phyloP scores from a whole-genome alignment of 2,113 vertebrate species.

The Ornithorhynchus anatinus region DNA sequence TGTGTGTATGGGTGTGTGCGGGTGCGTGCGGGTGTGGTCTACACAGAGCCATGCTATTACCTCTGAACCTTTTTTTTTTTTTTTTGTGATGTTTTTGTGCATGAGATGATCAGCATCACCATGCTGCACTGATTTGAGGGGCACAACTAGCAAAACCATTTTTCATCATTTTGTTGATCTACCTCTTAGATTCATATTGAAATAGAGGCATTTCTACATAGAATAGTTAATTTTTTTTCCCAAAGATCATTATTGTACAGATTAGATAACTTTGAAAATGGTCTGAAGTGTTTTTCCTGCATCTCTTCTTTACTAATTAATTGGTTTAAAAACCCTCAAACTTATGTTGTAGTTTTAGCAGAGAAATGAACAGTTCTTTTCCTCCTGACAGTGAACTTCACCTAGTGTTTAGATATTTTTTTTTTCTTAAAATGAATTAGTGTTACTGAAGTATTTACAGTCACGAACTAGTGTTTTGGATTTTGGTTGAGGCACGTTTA shows the following conservation, averaged over 20 bases:
- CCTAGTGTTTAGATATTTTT: conserved; percentile 78
- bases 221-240: conserved; percentile 74
- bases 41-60: conserved; percentile 85
- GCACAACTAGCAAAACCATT: conserved; percentile 84
- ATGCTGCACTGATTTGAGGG: conserved; percentile 85
- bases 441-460: conserved; percentile 74
- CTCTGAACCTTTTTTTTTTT: conserved; percentile 82
- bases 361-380: conserved; percentile 79
- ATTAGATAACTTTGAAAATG: conserved; percentile 84
- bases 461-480: conserved; percentile 78
- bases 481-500: conserved; percentile 78
- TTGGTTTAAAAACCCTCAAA: conserved; percentile 80
- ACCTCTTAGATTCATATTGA: conserved; percentile 91
- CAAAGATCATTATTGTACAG: conserved; percentile 82
- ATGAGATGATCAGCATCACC: conserved; percentile 79
- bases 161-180: conserved; percentile 90
- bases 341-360: conserved; percentile 83
- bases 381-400: conserved; percentile 84
- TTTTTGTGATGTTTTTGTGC: conserved; percentile 79
- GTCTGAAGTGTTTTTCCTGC: conserved; percentile 82
- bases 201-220: conserved; percentile 92
- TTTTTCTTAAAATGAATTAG: conserved; percentile 78
- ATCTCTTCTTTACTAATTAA: conserved; percentile 85
- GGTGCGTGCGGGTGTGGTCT: conserved; percentile 74
- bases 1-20: conserved; percentile 65